phyloP scores from a whole-genome alignment of 2,797 vertebrate genomes.

The Hippopotamyrus pictus region DNA sequence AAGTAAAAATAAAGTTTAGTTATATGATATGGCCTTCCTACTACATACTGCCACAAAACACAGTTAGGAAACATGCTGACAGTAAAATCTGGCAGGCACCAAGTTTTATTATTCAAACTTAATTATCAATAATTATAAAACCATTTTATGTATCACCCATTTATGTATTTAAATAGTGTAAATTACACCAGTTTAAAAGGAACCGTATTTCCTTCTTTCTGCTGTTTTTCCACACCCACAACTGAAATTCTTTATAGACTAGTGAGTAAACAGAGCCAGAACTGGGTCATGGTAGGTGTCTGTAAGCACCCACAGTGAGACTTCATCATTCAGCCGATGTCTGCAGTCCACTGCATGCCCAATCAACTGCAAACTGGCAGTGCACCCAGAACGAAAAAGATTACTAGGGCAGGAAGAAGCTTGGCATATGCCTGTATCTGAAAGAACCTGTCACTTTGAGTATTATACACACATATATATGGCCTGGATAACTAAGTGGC shows the following conservation, averaged over 20 bases:
- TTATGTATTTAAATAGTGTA: neutral
- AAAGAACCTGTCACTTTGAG: neutral
- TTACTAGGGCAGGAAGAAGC: neutral
- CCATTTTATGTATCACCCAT: neutral
- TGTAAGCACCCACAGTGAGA: neutral
- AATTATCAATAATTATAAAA: neutral
- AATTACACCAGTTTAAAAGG: neutral
- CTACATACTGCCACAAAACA: neutral
- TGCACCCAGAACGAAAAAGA: neutral
- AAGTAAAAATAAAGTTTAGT: neutral
- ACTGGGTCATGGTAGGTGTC: neutral
- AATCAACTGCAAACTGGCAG: neutral
- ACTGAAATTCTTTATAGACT: neutral
- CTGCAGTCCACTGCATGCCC: neutral
- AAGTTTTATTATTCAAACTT: neutral
- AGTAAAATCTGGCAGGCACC: neutral
- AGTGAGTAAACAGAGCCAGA: neutral
- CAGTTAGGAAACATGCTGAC: neutral
- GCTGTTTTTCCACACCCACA: neutral
- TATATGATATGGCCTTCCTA: neutral
- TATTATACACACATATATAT: neutral
- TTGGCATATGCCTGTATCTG: neutral
- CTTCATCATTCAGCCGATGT: neutral
- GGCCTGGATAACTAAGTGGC: neutral
- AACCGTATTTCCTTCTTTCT: neutral